Conservation (phyloP, 2,888 invertebrate genomes). For the Plebejus melissa region DNA sequence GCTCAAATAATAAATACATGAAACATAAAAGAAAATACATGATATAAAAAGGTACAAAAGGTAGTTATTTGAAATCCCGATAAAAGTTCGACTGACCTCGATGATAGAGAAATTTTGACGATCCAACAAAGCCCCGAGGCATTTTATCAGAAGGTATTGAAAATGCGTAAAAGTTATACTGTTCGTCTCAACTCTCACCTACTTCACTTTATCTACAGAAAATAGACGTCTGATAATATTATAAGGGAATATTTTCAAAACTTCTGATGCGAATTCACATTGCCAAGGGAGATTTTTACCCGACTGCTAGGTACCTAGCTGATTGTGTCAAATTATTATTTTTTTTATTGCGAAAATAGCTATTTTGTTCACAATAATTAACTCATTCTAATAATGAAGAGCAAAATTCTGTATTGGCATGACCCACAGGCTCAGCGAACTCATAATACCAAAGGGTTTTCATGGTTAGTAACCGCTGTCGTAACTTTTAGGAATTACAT, state of each 20-base stretch:
- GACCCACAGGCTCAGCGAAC: no score
- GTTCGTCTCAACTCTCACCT: neutral
- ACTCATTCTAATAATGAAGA: no score
- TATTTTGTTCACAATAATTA: no score
- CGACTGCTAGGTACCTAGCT: no score
- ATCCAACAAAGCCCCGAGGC: neutral
- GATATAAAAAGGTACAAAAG: neutral
- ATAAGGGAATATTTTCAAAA: neutral
- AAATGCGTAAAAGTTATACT: slow-evolving; percentile 11
- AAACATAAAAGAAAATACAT: neutral
- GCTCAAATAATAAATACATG: no score
- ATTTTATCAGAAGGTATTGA: slow-evolving; percentile 6
- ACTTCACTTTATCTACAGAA: neutral
- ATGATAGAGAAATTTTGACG: slow-evolving; percentile 15
- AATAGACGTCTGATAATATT: neutral
- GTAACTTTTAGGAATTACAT: no score
- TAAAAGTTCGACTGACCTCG: slow-evolving; percentile 1
- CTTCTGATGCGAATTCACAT: neutral
- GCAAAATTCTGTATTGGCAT: no score
- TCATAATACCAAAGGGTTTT: no score
- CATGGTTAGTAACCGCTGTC: no score
- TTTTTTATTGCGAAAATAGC: no score
- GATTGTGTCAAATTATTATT: no score
- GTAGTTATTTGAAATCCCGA: neutral
- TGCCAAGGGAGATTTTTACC: neutral